Base-by-base conservation (phyloP, 1,140 invertebrate species). In the Bradysia coprophila region DNA sequence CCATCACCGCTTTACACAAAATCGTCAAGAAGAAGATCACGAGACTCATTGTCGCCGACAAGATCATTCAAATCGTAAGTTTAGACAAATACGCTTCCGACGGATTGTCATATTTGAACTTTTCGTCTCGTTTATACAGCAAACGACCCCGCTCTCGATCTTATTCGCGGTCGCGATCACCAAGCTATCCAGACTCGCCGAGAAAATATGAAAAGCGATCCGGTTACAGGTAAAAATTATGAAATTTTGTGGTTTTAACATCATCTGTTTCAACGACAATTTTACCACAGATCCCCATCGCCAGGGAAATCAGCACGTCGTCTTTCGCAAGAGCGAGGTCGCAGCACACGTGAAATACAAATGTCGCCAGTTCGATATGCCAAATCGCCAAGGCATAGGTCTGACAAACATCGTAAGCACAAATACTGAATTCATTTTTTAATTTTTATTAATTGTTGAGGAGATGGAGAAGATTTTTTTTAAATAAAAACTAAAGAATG, bases 341-440 rank as follows among this genome's bases (percentile, higher is more conserved):
- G 37, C 13, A 46, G 33, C 6, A 28, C 6, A 8, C 6, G 6
- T 28, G 6, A 43, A 41, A 40, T 42, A 11, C 43, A 46, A 23
- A 33, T 20, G n/a, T 47, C n/a, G 16, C 45, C 41, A 34, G 10
- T 8, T 11, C 42, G 20, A 21, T 37, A 31, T 44, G 41, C 21
- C 6, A 31, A 21, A 0, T 47, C 55, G 2, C 48, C 53, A 1
- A 49, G 49, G 24, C 48, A 51, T 31, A 49, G 54, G 9, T 38
- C 40, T 20, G 56, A 56, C 2, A 55, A 54, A 32, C 48, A 57
- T 37, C 56, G 56, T 34, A 56, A 54, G 40, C 54, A 59, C 34
- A 49, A 52, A 20, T 51, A 59, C 40, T 59, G 36, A 42, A 22
- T 6, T 28, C 13, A 28, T 6, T 28, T 28, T 28, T 28, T 28